Evolutionary conservation across 2,113 vertebrate species (phyloP).

Genomic region (Gymnogyps californianus): DNA sequence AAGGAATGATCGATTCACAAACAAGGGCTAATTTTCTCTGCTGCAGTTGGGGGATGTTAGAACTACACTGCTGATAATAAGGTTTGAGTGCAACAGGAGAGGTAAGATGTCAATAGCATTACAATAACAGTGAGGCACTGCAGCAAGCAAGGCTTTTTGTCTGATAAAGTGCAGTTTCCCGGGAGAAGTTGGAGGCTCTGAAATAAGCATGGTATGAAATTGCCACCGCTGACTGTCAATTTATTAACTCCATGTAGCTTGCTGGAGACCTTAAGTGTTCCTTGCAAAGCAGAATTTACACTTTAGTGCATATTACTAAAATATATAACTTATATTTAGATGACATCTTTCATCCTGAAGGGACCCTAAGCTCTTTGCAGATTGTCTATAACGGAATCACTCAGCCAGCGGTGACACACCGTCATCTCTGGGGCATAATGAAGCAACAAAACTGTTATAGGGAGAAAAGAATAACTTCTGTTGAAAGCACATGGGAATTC

Average conservation of each 20-base stretch:
- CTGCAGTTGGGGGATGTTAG: neutral
- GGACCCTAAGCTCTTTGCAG: neutral
- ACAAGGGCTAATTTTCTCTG: conserved; percentile 32
- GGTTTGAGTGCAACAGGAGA: conserved; percentile 14
- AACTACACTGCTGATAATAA: neutral
- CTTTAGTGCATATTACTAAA: conserved; percentile 47
- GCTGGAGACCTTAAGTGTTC: conserved; percentile 20
- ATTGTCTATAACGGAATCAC: conserved; percentile 14
- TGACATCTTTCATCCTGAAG: conserved; percentile 17
- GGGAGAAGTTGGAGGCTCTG: conserved; percentile 20
- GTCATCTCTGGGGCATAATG: conserved; percentile 13
- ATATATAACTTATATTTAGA: conserved; percentile 12
- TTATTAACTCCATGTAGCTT: conserved; percentile 39
- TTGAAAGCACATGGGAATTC: neutral
- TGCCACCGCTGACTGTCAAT: conserved; percentile 21
- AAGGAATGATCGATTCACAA: neutral
- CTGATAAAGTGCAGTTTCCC: conserved; percentile 49
- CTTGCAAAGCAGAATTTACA: conserved; percentile 28
- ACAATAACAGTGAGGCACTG: conserved; percentile 38
- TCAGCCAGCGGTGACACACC: neutral
- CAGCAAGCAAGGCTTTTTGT: conserved; percentile 9
- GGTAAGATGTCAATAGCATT: conserved; percentile 23
- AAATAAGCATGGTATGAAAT: conserved; percentile 29
- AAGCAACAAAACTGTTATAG: neutral
- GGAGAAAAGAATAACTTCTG: neutral